phyloP scores from a whole-genome alignment of 1,140 invertebrate genomes.

The Lycorma delicatula region DNA sequence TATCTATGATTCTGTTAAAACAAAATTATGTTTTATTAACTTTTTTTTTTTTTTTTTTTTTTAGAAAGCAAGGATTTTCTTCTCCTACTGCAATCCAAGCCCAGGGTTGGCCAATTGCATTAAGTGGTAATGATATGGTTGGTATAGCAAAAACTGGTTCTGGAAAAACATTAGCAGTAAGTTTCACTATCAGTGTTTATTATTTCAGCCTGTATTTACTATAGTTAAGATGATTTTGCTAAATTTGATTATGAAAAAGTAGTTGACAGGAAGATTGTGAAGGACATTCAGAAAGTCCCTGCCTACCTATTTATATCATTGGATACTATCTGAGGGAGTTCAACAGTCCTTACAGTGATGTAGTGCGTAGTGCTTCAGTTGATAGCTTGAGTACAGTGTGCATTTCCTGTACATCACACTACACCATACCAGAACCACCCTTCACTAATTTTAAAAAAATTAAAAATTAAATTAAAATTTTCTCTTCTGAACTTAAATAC shows the following conservation, averaged over 20 bases:
- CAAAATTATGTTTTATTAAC: background rate
- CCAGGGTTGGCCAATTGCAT: slow-evolving; percentile 87
- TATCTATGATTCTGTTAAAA: slow-evolving; percentile 52
- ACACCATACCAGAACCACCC: no score
- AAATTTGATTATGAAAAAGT: background rate
- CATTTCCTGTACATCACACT: no score
- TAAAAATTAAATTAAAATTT: no score
- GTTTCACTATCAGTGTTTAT: slow-evolving; percentile 10
- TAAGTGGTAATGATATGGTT: slow-evolving; percentile 84
- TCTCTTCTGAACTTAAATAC: no score
- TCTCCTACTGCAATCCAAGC: slow-evolving; percentile 83
- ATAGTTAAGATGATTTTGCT: background rate
- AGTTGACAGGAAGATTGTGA: background rate
- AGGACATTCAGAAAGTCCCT: background rate
- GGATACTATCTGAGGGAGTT: no score
- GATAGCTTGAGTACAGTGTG: no score
- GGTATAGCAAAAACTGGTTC: slow-evolving; percentile 94
- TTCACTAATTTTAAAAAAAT: no score
- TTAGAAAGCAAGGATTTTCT: slow-evolving; percentile 49
- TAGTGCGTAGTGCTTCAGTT: no score
- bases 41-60: slow-evolving; percentile 4
- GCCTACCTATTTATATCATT: no score
- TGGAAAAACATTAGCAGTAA: slow-evolving; percentile 70
- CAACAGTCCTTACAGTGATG: no score
- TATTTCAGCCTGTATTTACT: no score